Conservation (phyloP, 2,113 vertebrate genomes). For the Chelonoidis abingdonii region DNA sequence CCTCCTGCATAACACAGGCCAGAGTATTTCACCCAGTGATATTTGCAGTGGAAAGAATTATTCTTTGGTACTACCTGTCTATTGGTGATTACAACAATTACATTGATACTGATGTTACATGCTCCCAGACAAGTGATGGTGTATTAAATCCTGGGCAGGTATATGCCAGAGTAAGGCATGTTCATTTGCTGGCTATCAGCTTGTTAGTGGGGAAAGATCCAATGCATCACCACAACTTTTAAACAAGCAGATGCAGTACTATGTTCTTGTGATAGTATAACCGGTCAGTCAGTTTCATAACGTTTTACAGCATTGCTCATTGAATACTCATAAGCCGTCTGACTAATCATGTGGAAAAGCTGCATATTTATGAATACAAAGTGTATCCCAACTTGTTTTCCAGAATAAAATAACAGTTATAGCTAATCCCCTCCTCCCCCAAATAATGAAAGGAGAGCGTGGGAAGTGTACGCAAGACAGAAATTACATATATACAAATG, state of each 20-base stretch:
- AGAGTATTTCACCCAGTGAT: background rate
- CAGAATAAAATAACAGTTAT: background rate
- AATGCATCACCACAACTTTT: background rate
- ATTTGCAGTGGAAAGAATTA: background rate
- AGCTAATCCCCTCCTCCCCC: background rate
- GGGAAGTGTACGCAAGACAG: background rate
- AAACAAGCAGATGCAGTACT: background rate
- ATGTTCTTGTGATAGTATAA: background rate
- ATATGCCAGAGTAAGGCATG: background rate
- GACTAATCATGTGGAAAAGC: background rate
- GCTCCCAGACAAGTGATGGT: background rate
- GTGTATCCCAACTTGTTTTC: background rate
- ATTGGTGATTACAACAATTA: background rate
- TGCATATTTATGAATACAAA: background rate
- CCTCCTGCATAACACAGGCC: background rate
- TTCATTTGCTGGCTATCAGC: background rate
- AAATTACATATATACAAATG: background rate
- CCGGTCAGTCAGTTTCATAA: background rate
- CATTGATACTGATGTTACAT: background rate
- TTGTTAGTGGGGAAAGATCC: background rate
- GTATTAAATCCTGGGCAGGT: background rate
- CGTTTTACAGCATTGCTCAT: rapidly evolving
- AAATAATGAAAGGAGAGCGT: background rate
- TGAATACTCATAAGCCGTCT: background rate
- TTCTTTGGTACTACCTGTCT: background rate